These are phyloP conservation scores for Ormyrus labotus DNA, from an alignment of 2,888 invertebrate genomes.

Conservation along the genomic window DNA sequence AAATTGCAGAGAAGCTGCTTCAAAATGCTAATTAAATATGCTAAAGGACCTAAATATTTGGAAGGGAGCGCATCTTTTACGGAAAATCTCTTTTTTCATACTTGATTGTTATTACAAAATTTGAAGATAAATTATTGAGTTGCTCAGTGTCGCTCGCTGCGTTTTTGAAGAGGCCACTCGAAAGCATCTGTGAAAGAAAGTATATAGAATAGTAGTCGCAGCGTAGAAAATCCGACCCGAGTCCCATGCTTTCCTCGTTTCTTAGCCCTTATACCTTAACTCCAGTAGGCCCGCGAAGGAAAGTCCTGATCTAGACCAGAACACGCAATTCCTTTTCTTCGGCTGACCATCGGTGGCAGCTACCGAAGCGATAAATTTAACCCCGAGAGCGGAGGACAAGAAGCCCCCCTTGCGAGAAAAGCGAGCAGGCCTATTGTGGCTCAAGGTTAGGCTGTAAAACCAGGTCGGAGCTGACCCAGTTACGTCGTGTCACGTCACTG, in stretches of 20 bases:
- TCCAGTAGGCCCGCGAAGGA: conserved; percentile 35
- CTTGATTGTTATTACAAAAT: no score
- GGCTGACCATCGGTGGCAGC: conserved; percentile 59
- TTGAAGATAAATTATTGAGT: conserved; percentile 27
- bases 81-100: no score
- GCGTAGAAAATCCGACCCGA: conserved; percentile 20
- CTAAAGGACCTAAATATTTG: no score
- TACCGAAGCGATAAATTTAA: conserved; percentile 66
- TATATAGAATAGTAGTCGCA: conserved; percentile 18
- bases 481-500: conserved; percentile 68
- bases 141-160: not conserved
- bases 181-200: conserved; percentile 6
- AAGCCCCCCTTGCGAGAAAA: not conserved
- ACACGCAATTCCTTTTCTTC: conserved; percentile 65
- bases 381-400: conserved; percentile 14
- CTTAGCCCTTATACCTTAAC: no score
- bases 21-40: no score
- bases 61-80: no score
- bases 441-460: conserved; percentile 61
- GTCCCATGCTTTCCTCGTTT: not conserved
- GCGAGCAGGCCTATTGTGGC: conserved; percentile 53
- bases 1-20: no score
- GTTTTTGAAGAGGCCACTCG: not conserved
- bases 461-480: conserved; percentile 66
- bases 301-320: conserved; percentile 61